These are phyloP conservation scores for Oreonectes daqikongensis DNA, from an alignment of 2,797 vertebrate species.

Conservation along the genomic window DNA sequence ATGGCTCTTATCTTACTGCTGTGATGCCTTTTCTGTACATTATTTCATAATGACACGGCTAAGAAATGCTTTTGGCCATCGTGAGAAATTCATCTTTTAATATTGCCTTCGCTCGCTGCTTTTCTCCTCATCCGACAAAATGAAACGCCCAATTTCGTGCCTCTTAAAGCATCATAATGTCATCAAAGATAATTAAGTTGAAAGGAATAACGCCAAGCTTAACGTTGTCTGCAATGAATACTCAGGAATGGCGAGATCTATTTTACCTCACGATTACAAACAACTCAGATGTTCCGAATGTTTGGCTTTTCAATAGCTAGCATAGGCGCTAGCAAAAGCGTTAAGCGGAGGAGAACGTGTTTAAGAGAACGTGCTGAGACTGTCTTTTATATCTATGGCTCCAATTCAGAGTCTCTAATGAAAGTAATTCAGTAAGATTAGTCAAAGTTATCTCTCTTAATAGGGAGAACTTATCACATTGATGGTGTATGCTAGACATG, in stretches of 20 bases:
- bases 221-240: not conserved
- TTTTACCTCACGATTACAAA: slow-evolving; percentile 27
- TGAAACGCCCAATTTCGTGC: slow-evolving; percentile 32
- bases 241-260: not conserved
- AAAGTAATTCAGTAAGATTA: slow-evolving; percentile 46
- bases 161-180: slow-evolving; percentile 30
- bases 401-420: slow-evolving; percentile 36
- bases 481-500: not conserved
- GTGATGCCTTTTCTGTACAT: not conserved
- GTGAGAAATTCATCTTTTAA: slow-evolving; percentile 23
- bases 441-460: slow-evolving; percentile 44
- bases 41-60: slow-evolving; percentile 32
- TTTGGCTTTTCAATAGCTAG: not conserved
- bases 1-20: slow-evolving; percentile 4
- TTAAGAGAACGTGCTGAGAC: slow-evolving; percentile 31
- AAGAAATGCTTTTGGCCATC: slow-evolving; percentile 31
- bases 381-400: slow-evolving; percentile 46
- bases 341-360: not conserved
- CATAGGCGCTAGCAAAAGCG: not conserved
- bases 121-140: slow-evolving; percentile 3
- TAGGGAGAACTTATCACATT: slow-evolving; percentile 44
- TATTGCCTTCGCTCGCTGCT: slow-evolving; percentile 29
- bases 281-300: slow-evolving; percentile 28
- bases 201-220: slow-evolving; percentile 25
- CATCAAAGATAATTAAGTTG: slow-evolving; percentile 32